A percentile compares a stretch with the other conserved stretches of the same genome.
Conservation (phyloP, 2,797 vertebrate species). For the Malacoraja senta region DNA sequence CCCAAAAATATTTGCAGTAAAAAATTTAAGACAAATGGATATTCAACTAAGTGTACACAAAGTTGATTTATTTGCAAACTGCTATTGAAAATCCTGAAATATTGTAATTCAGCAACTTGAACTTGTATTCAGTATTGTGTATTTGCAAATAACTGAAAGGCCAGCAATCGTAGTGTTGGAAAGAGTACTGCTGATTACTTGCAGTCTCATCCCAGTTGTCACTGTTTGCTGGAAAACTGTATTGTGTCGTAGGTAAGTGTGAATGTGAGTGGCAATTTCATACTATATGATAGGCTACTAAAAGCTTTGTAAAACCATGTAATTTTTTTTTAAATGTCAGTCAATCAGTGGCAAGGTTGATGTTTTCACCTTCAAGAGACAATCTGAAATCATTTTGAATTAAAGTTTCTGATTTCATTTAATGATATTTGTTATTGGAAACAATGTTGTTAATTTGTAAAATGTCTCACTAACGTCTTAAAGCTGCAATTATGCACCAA, state of each 20-base stretch:
- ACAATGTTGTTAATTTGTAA: conserved; percentile 12
- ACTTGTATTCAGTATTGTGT: conserved; percentile 37
- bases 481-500: background rate
- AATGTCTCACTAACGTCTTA: conserved; percentile 1
- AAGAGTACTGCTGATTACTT: background rate
- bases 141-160: conserved; percentile 26
- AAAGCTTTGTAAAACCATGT: conserved; percentile 34
- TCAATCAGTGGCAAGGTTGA: conserved; percentile 33
- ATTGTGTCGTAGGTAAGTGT: conserved; percentile 27
- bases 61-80: background rate
- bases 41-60: conserved; percentile 2
- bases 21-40: background rate
- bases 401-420: conserved; percentile 37
- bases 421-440: background rate
- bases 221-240: conserved; percentile 28
- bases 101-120: conserved; percentile 7
- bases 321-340: conserved; percentile 14
- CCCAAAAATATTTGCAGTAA: background rate
- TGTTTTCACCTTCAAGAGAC: conserved; percentile 34
- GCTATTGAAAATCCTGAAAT: background rate
- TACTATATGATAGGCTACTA: conserved; percentile 5
- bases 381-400: conserved; percentile 32
- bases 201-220: background rate
- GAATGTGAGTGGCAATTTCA: conserved; percentile 10
- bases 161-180: conserved; percentile 6